Evolutionary conservation across 2,888 invertebrate species (phyloP), one percentile per base, ranked within the genome.

Genomic region (Sminthurides aquaticus): DNA sequence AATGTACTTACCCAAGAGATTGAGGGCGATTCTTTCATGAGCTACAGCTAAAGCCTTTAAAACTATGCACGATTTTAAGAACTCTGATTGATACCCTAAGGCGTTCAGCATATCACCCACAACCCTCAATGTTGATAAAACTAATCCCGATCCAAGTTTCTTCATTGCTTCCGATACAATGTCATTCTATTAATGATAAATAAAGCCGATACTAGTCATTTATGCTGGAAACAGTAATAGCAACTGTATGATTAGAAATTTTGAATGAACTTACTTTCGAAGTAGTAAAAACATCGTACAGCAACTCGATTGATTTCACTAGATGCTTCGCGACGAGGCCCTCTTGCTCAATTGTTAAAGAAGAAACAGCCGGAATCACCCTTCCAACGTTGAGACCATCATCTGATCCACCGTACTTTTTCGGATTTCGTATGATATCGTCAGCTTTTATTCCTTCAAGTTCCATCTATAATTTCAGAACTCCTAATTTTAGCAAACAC

Each of bases 311-410:
- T 22, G 57, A 29, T 24, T 49, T 57, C 1, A 49, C 25, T 18
- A 63, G 27, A 27, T 63, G 57, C 8, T 3, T 43, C 8, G 57
- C 57, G 26, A 63, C 57, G 15, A 43, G 22, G 48, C n/a, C 22
- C 43, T 63, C 62, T 18, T 63, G 49, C 8, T 22, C 43, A 18
- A 63, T 48, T 27, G 56, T 57, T 11, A 57, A n/a, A 1, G 48
- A 49, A 3, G 62, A 49, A 20, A 63, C 29, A 26, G 62, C 62
- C 1, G 62, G 57, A 15, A 63, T 57, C 20, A 57, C 62, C 27
- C 62, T 22, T n/a, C 27, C 57, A 15, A 25, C 26, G 18, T 20
- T 49, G 11, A 29, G 48, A 22, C 57, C 57, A 27, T 63, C 62
- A 15, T 63, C 62, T 11, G 34, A 22, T 11, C 24, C 57, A 24